Evolutionary conservation across 2,888 invertebrate species (phyloP), one percentile per base, ranked within the genome.

Genomic region (Nesidiocoris tenuis): DNA sequence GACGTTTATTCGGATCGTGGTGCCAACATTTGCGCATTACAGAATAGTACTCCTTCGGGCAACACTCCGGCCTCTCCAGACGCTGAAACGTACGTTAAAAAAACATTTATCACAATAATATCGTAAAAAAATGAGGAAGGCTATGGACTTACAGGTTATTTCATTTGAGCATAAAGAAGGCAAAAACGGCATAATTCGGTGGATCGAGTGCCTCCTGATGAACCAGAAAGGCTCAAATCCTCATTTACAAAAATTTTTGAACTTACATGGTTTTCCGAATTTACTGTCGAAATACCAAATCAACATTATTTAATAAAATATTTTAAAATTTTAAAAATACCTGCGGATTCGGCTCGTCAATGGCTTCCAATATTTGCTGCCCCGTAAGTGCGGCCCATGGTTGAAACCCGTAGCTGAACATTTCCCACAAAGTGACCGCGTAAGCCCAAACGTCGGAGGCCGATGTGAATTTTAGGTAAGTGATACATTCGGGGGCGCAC

Each of bases 371-470:
- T 80, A 98, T 98, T 84, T 97, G 95, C 80, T 95, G 92, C 0
- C 95, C 95, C 0, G 95, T 96, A 70, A 95, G 87, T 0, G 95
- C 96, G 0, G 94, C 94, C 98, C 98, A 99, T 0, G 99, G 99
- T 84, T 98, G 97, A 83, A 96, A 95, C 0, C 98, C 98, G 82
- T 98, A 98, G 0, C 96, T 95, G 84, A 98, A 99, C 95, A 98
- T 95, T 84, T 99, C 99, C 98, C 98, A 99, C 0, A 99, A 86
- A n/a, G 97, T 96, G 0, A 98, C 95, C 1, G 95, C 98, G 83
- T 92, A 99, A 0, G 98, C 96, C 98, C 98, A 99, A 0, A 98
- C 96, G 83, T 99, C 99, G 75, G 96, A 96, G 3, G 97, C 91
- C 5, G 96, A 94, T 0, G 98, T 99, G 84, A 99, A 99, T 76